These are phyloP conservation scores for Pristionchus pacificus DNA, from an alignment of 1,140 invertebrate genomes.

Conservation along the genomic window DNA sequence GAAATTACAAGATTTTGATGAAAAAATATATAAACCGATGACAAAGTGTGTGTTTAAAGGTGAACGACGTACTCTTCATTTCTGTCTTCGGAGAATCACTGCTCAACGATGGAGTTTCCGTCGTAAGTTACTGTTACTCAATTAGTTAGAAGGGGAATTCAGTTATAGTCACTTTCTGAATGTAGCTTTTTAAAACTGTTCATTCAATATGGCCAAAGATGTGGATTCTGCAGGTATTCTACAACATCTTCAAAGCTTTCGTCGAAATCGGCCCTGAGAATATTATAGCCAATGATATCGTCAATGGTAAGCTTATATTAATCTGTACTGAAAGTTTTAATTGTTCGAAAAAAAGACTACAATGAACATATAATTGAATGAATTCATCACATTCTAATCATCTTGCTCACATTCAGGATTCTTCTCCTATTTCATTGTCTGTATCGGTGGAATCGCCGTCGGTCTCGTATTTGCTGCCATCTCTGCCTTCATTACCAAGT, in stretches of 20 bases:
- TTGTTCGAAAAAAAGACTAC: too few species aligned
- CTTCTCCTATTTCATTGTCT: slow-evolving; percentile 87
- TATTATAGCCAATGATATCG: slow-evolving; percentile 19
- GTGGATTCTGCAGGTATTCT: slow-evolving; percentile 66
- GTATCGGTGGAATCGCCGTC: slow-evolving; percentile 84
- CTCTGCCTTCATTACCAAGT: slow-evolving; percentile 67
- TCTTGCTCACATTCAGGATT: slow-evolving; percentile 68
- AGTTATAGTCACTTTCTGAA: slow-evolving; percentile 26
- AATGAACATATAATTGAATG: background rate
- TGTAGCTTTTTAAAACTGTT: slow-evolving; percentile 34
- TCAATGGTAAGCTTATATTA: background rate
- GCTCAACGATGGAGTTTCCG: slow-evolving; percentile 91
- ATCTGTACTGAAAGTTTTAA: too few species aligned
- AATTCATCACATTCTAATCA: too few species aligned
- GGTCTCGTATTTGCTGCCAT: slow-evolving; percentile 93
- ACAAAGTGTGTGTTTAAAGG: too few species aligned
- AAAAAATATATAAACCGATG: too few species aligned
- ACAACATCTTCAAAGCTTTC: slow-evolving; percentile 91
- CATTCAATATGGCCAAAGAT: background rate
- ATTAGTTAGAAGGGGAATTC: background rate
- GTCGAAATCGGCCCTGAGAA: slow-evolving; percentile 58
- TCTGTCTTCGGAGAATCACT: slow-evolving; percentile 97
- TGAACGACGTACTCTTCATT: slow-evolving; percentile 96
- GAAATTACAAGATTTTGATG: too few species aligned
- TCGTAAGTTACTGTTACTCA: slow-evolving; percentile 66